Base-by-base conservation (phyloP, 2,888 invertebrate genomes). In the Adelphocoris suturalis region DNA sequence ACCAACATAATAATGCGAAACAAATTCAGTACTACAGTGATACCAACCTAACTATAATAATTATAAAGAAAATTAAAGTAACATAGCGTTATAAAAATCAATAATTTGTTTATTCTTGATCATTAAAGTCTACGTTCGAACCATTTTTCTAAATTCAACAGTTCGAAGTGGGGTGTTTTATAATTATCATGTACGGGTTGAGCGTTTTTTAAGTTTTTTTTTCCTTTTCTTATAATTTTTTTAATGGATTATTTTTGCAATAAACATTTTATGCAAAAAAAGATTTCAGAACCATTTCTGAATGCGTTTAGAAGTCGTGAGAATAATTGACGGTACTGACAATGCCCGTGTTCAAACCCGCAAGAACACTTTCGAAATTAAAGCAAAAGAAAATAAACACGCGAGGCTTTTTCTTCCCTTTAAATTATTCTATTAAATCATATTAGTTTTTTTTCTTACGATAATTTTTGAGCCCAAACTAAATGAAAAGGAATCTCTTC, bases 61-160 rank as follows among this genome's bases (percentile, higher is more conserved):
- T 86, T 75, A 86, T 47, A 48, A 88, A 55, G 78, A 88, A 86
- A 85, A 37, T 84, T 23, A 85, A 82, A 82, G 48, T 82, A 82
- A 48, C 52, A 23, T 61, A 86, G 86, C 86, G 86, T 86, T 86
- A 68, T 86, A 86, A 75, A 85, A 86, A 75, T 55, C 86, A 86
- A 86, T 82, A 48, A n/a, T 16, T 48, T 81, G 23, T 52, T 19
- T 82, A 3, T 23, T 48, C n/a, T 76, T 27, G 76, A 76, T 76
- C 57, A n/a, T 57, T 57, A 57, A 57, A 52, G 14, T 52, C 52
- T 52, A 52, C 19, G 4, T 68, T 68, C 23, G 19, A 68, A 68
- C 68, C 68, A 19, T 68, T 23, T 68, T 23, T 23, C 23, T 23
- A 68, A 52, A 52, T 23, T 68, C 4, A 23, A 68, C 68, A 68